Conservation (phyloP, 23 tunicate species). For the Diplosoma virens region DNA sequence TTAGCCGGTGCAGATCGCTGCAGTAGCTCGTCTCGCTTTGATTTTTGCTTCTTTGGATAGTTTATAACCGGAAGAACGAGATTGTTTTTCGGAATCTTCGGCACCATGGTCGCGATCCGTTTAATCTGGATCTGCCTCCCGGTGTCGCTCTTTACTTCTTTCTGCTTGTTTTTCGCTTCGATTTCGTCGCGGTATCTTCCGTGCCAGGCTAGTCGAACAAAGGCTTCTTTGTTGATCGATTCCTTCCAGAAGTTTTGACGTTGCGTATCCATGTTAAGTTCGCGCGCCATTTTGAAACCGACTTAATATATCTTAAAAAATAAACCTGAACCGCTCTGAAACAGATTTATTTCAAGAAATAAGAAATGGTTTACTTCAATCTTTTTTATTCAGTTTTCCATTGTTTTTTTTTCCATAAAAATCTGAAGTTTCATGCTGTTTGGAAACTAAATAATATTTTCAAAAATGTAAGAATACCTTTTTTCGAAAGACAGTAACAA, state of each 20-base stretch:
- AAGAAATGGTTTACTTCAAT: too few relatives aligned
- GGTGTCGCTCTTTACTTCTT: neutral
- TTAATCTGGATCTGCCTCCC: constrained; percentile 26
- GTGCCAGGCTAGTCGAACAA: constrained; percentile 82
- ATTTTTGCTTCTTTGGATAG: constrained; percentile 61
- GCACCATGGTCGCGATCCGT: constrained; percentile 70
- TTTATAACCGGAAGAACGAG: constrained; percentile 62
- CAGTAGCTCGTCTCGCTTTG: constrained; percentile 35
- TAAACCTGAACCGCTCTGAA: too few relatives aligned
- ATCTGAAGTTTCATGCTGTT: too few relatives aligned
- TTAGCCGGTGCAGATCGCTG: constrained; percentile 10
- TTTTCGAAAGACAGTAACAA: too few relatives aligned
- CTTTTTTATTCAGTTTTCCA: too few relatives aligned
- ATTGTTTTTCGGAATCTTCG: constrained; percentile 53
- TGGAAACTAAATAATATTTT: too few relatives aligned
- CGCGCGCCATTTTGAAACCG: constrained; percentile 70
- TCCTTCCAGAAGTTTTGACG: constrained; percentile 95
- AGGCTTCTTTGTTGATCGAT: constrained; percentile 82
- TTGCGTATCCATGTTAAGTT: constrained; percentile 88
- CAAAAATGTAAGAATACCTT: too few relatives aligned
- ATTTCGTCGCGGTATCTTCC: constrained; percentile 42
- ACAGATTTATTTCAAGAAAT: too few relatives aligned
- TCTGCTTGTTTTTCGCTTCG: neutral
- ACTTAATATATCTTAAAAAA: too few relatives aligned
- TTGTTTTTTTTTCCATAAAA: too few relatives aligned